Base-by-base conservation (phyloP, 2,113 vertebrate species). In the Ceyx melanurus region DNA sequence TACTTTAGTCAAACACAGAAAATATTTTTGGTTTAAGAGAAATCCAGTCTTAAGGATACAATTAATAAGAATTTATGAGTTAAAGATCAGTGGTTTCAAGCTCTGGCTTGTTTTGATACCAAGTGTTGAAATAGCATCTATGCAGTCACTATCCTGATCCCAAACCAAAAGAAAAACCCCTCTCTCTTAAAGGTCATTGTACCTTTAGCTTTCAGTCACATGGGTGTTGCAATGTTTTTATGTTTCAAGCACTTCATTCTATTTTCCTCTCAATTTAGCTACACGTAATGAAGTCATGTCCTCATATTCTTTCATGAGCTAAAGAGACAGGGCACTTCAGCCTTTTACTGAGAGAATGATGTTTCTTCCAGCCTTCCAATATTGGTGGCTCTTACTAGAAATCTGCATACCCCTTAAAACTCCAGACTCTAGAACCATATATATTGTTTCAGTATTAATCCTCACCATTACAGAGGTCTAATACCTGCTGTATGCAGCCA, bases 111-210 rank as follows among this genome's bases (percentile, higher is more conserved):
- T 53, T 19, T 82, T 84, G 21, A 42, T 2, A 20, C 16, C 13
- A 18, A 1, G 10, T 64, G 37, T 26, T 48, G 37, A 74, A 78
- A 64, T 1, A 46, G 13, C 2, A 0, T 29, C n/a, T 45, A 21
- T 71, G 26, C 37, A 50, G 45, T 33, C 66, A 33, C 28, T 33
- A 29, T 10, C 10, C 16, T 16, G 6, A 62, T 9, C 18, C 45
- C 56, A 78, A 91, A 64, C 3, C 33, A 50, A 18, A 20, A 57
- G 18, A 11, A 66, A 45, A 67, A 28, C n/a, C 18, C 13, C 57
- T n/a, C 56, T 16, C 43, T 54, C 15, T 50, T 61, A 72, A 20
- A 60, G 23, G 13, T n/a, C n/a, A 56, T 20, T 48, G 22, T 8
- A 89, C 15, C 4, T 72, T 45, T 66, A 56, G 35, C 53, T 86